These are phyloP conservation scores for Theocolax elegans DNA, from an alignment of 1,140 invertebrate species.

Conservation along the genomic window DNA sequence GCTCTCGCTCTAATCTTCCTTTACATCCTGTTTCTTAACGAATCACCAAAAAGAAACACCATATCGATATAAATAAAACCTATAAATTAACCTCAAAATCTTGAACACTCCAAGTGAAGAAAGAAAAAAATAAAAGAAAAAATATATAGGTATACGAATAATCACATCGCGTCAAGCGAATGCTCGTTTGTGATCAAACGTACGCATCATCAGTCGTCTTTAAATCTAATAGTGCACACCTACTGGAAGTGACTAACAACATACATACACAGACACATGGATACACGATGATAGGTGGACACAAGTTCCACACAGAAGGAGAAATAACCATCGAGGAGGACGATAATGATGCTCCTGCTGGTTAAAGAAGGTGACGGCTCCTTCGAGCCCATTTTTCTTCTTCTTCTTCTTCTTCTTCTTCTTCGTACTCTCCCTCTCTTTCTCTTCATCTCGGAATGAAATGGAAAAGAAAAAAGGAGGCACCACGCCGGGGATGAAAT, in stretches of 20 bases:
- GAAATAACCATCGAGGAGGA: not conserved
- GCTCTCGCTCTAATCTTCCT: no score
- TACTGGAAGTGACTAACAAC: not conserved
- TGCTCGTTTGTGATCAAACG: not conserved
- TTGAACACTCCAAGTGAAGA: no score
- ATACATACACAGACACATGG: not conserved
- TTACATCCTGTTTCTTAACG: no score
- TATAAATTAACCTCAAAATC: no score
- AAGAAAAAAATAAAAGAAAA: no score
- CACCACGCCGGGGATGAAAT: conserved; percentile 61
- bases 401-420: conserved; percentile 31
- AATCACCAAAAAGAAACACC: no score
- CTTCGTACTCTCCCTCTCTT: not conserved
- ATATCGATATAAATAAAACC: no score
- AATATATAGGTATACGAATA: no score
- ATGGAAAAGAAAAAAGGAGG: conserved; percentile 47
- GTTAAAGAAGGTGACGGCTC: conserved; percentile 24
- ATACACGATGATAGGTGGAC: not conserved
- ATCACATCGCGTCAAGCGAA: no score
- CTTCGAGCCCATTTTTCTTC: conserved; percentile 16
- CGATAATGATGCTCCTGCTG: conserved; percentile 16
- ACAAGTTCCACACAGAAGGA: no score
- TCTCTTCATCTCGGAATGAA: not conserved
- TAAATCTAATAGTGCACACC: not conserved
- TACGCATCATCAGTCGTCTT: not conserved